phyloP scores from a whole-genome alignment of 2,888 invertebrate genomes.

The Gastrophysa polygoni region DNA sequence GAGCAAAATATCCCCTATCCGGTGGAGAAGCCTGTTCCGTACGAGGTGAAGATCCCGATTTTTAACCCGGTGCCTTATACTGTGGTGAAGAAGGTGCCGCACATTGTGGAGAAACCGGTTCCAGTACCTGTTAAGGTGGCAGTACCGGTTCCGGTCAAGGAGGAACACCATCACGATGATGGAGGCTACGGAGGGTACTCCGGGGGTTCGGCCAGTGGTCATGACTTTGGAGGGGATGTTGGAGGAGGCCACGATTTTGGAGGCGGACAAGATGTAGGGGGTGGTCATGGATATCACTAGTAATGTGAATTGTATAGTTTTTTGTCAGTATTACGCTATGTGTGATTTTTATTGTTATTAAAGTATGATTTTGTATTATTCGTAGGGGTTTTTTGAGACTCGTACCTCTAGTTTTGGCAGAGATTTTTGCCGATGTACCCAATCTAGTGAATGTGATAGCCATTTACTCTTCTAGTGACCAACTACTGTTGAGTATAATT shows the following conservation, averaged over 20 bases:
- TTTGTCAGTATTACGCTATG: slow-evolving; percentile 50
- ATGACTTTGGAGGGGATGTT: slow-evolving; percentile 34
- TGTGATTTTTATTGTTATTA: slow-evolving; percentile 48
- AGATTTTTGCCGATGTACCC: no score
- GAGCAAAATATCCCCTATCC: slow-evolving; percentile 70
- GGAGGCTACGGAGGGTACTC: slow-evolving; percentile 39
- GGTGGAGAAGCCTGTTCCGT: slow-evolving; percentile 72
- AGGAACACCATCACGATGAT: slow-evolving; percentile 38
- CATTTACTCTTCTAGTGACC: no score
- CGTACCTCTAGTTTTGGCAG: no score
- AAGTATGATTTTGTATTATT: slow-evolving; percentile 40
- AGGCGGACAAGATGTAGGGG: slow-evolving; percentile 26
- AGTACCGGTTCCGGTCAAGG: slow-evolving; percentile 64
- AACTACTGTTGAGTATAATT: no score
- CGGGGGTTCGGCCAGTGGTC: slow-evolving; percentile 37
- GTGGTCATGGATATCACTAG: slow-evolving; percentile 36
- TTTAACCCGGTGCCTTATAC: slow-evolving; percentile 71
- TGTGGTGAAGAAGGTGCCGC: slow-evolving; percentile 56
- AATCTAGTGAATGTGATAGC: no score
- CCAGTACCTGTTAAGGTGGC: slow-evolving; percentile 75
- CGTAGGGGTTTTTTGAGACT: neutral
- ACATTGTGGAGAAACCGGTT: slow-evolving; percentile 63
- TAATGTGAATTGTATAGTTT: slow-evolving; percentile 30
- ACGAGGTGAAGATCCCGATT: slow-evolving; percentile 64
- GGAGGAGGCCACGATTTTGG: slow-evolving; percentile 39